Evolutionary conservation across 2,797 vertebrate species (phyloP).

Genomic region (Sebastes aleutianus): DNA sequence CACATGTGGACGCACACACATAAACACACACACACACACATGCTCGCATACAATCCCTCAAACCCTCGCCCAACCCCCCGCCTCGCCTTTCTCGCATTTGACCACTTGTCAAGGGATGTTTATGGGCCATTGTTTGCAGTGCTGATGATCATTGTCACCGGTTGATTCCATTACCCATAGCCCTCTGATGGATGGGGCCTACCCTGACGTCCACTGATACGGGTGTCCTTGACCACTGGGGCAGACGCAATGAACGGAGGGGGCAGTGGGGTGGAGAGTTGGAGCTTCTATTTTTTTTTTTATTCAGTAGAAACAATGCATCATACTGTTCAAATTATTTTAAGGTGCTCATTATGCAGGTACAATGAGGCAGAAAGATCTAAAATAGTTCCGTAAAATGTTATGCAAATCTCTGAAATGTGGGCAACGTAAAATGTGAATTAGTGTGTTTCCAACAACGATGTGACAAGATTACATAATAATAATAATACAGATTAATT

Average conservation of each 20-base stretch:
- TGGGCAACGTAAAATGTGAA: neutral
- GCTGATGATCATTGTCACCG: conserved; percentile 86
- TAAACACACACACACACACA: conserved; percentile 12
- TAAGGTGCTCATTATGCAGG: neutral
- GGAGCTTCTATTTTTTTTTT: conserved; percentile 17
- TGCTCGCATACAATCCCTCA: conserved; percentile 27
- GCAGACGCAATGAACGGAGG: conserved; percentile 53
- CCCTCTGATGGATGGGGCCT: conserved; percentile 81
- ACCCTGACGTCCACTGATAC: conserved; percentile 78
- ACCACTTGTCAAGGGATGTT: conserved; percentile 83
- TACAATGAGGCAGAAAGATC: neutral
- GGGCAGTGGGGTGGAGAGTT: conserved; percentile 18
- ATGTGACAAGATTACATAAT: neutral
- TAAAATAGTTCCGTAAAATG: neutral
- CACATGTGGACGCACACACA: conserved; percentile 7
- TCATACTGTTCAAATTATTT: neutral
- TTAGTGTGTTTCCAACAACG: neutral
- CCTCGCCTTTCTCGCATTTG: conserved; percentile 55
- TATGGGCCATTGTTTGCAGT: conserved; percentile 84
- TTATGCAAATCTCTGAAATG: neutral
- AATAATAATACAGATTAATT: no score
- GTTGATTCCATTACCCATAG: conserved; percentile 83
- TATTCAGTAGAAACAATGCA: neutral
- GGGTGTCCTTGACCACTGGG: conserved; percentile 82
- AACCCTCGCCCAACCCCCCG: conserved; percentile 41